Conservation (phyloP, 2,113 vertebrate genomes). For the Anarhynchus alexandrinus region DNA sequence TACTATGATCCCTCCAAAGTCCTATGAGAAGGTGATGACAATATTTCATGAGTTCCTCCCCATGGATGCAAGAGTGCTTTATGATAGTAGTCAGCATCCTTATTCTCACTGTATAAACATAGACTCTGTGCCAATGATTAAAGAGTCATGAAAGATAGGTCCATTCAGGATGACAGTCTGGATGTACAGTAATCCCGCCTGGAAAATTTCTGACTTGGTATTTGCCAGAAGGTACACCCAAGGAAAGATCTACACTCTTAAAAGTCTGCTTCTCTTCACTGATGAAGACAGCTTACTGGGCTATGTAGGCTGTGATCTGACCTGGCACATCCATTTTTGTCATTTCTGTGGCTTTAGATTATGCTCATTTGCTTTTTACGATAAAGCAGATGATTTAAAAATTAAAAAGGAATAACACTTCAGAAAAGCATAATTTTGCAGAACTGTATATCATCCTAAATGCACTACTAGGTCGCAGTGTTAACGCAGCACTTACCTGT, state of each 20-base stretch:
- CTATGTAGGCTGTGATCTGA: background rate
- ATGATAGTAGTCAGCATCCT: background rate
- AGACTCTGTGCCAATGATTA: background rate
- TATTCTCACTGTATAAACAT: background rate
- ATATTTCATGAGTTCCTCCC: background rate
- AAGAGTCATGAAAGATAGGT: background rate
- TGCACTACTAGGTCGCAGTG: background rate
- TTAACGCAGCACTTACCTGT: background rate
- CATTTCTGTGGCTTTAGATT: background rate
- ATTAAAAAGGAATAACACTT: background rate
- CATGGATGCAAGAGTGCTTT: background rate
- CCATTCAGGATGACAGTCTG: background rate
- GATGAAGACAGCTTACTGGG: background rate
- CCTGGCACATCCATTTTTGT: background rate
- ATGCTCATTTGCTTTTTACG: rapidly evolving
- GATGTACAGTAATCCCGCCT: background rate
- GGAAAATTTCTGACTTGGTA: background rate
- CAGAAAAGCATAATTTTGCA: background rate
- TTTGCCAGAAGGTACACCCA: background rate
- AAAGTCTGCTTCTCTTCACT: background rate
- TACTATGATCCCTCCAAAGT: background rate
- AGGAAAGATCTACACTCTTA: background rate
- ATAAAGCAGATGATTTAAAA: background rate
- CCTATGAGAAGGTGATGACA: background rate
- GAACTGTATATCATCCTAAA: background rate